Percentiles rank a stretch among this genome's conserved stretches.
phyloP scores from a whole-genome alignment of 1,140 invertebrate species.

The Microplitis demolitor region DNA sequence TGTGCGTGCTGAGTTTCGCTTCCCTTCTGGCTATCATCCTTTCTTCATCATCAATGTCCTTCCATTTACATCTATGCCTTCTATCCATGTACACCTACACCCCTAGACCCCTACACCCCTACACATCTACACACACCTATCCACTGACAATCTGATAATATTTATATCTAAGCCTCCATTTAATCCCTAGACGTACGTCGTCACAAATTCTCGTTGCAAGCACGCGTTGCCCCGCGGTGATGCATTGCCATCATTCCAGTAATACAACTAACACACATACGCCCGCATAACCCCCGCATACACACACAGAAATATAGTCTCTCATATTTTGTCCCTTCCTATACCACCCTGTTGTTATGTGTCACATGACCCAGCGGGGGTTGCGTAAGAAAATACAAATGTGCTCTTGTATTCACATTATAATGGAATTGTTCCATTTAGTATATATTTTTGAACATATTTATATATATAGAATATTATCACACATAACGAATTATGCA shows the following conservation, averaged over 20 bases:
- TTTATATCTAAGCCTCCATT: too few species aligned
- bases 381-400: conserved; percentile 9
- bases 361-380: neutral
- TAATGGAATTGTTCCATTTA: neutral
- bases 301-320: too few species aligned
- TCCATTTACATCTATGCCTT: neutral
- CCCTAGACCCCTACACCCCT: neutral
- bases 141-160: too few species aligned
- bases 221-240: conserved; percentile 16
- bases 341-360: neutral
- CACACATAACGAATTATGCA: too few species aligned
- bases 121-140: neutral
- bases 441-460: too few species aligned
- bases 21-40: neutral
- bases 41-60: conserved; percentile 2
- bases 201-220: neutral
- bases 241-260: conserved; percentile 20
- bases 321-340: neutral
- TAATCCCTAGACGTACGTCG: too few species aligned
- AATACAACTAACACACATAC: neutral
- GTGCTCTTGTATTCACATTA: neutral
- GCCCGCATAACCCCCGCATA: too few species aligned
- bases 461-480: too few species aligned
- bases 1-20: neutral
- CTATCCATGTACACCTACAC: neutral